Conservation (phyloP, 2,113 vertebrate species). For the Potamarius usumacintae region DNA sequence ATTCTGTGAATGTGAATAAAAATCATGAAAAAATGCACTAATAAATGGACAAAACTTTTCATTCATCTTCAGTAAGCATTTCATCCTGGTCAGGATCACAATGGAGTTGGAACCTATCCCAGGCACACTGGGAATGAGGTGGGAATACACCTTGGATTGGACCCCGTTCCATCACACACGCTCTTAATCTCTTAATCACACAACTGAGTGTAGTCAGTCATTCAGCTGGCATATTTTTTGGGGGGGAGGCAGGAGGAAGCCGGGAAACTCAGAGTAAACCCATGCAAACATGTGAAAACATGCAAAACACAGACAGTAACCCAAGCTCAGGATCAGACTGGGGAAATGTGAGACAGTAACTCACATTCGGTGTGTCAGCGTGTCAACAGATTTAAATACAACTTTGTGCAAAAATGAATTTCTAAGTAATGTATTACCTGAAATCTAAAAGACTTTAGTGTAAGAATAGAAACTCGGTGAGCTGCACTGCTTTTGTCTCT, state of each 20-base stretch:
- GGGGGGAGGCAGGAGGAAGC: neutral
- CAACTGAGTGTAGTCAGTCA: neutral
- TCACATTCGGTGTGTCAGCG: neutral
- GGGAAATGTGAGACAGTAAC: neutral
- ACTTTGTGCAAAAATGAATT: neutral
- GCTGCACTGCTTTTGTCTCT: constrained; percentile 43
- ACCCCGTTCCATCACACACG: neutral
- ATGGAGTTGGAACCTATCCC: neutral
- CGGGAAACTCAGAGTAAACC: neutral
- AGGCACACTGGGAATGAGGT: neutral
- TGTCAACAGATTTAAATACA: constrained; percentile 8
- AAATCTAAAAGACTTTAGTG: constrained; percentile 10
- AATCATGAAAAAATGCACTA: neutral
- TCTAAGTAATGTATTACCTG: neutral
- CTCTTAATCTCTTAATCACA: neutral
- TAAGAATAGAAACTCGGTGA: constrained; percentile 4
- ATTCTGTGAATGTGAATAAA: constrained; percentile 3
- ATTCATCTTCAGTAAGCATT: neutral
- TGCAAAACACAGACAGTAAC: neutral
- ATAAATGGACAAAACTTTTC: neutral
- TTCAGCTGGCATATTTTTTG: neutral
- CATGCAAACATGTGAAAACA: neutral
- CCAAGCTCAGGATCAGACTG: neutral
- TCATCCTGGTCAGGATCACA: neutral
- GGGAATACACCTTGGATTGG: neutral